These are phyloP conservation scores for Eustalomyia histrio DNA, from an alignment of 2,888 invertebrate genomes.

Conservation along the genomic window DNA sequence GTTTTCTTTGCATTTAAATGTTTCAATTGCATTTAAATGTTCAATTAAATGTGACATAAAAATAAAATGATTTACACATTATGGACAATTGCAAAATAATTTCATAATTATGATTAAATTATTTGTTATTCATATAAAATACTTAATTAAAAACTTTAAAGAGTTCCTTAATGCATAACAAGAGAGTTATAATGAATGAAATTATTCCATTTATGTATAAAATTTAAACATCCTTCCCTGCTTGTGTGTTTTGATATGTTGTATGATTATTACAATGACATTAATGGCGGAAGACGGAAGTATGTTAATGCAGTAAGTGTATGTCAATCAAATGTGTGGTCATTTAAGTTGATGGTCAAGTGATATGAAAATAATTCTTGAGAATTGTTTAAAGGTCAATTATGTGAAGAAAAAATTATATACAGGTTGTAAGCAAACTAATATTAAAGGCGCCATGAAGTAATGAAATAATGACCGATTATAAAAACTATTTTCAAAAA, in stretches of 20 bases:
- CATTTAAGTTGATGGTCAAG: not conserved
- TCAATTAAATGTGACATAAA: slow-evolving; percentile 24
- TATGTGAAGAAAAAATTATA: not conserved
- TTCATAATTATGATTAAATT: slow-evolving; percentile 43
- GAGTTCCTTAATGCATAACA: slow-evolving; percentile 5
- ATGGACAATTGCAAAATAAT: slow-evolving; percentile 44
- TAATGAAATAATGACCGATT: no score
- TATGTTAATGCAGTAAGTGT: slow-evolving; percentile 33
- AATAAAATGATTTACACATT: slow-evolving; percentile 25
- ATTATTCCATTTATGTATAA: not conserved
- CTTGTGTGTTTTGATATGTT: slow-evolving; percentile 33
- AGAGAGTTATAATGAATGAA: not conserved
- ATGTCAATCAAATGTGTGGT: slow-evolving; percentile 34
- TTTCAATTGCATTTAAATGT: not conserved
- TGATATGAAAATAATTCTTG: not conserved
- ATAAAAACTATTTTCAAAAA: no score
- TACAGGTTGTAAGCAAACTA: no score
- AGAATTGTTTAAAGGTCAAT: not conserved
- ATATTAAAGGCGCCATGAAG: no score
- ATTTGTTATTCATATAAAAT: not conserved
- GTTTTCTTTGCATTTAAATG: no score
- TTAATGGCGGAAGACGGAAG: slow-evolving; percentile 59
- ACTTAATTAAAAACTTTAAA: not conserved
- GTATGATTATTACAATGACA: slow-evolving; percentile 32
- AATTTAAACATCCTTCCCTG: slow-evolving; percentile 13